phyloP scores from a whole-genome alignment of 2,113 vertebrate species.

The Callospermophilus lateralis region DNA sequence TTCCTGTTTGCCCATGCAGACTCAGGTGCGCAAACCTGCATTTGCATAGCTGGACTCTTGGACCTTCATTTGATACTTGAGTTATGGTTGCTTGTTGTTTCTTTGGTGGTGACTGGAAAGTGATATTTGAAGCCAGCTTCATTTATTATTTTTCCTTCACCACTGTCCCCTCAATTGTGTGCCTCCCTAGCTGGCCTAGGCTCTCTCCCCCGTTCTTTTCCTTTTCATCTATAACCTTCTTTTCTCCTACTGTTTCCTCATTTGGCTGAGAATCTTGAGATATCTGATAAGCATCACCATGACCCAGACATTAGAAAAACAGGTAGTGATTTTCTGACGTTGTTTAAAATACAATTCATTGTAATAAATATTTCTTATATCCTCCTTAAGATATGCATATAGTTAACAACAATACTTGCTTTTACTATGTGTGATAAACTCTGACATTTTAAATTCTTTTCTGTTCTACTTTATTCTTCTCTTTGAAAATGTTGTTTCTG shows the following conservation, averaged over 20 bases:
- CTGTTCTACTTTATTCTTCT: background rate
- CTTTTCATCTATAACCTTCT: background rate
- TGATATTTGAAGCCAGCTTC: background rate
- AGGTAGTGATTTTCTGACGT: background rate
- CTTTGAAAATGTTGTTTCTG: conserved; percentile 39
- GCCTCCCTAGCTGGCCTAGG: background rate
- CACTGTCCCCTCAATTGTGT: background rate
- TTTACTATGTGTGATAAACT: background rate
- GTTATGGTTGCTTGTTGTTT: background rate
- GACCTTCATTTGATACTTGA: background rate
- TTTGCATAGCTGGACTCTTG: background rate
- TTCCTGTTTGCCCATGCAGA: no score
- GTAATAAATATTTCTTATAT: background rate
- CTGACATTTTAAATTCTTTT: background rate
- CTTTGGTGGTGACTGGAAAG: background rate
- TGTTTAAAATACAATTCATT: background rate
- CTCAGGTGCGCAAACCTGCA: background rate
- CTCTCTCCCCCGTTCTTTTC: background rate
- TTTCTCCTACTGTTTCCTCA: background rate
- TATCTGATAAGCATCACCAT: background rate
- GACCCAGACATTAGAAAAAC: background rate
- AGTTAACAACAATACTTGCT: background rate
- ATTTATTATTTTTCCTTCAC: no score
- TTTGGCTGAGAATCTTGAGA: background rate
- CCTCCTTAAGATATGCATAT: background rate